phyloP scores from a whole-genome alignment of 1,140 invertebrate species.

The Anastatus disparis region DNA sequence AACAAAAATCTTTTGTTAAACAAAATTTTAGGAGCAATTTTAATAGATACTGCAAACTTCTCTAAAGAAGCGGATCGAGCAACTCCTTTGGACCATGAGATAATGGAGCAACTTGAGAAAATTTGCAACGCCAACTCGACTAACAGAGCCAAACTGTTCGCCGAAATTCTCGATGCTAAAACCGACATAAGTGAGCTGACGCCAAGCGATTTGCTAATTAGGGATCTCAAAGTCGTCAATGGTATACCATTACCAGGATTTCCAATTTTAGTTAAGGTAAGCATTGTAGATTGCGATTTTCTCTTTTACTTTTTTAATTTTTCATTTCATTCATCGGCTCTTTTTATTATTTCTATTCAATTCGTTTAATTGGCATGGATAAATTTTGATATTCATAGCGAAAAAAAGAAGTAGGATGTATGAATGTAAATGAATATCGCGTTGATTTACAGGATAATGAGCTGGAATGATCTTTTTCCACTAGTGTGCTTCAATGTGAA shows the following conservation, averaged over 20 bases:
- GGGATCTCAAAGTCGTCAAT: conserved; percentile 72
- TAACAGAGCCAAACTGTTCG: conserved; percentile 61
- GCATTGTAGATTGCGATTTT: too few species aligned
- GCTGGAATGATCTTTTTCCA: not conserved
- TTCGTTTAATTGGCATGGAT: too few species aligned
- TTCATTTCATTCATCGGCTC: not conserved
- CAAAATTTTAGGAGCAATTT: conserved; percentile 74
- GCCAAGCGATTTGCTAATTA: conserved; percentile 70
- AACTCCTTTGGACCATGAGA: conserved; percentile 71
- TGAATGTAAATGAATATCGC: not conserved
- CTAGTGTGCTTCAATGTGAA: too few species aligned
- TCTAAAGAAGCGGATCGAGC: conserved; percentile 71
- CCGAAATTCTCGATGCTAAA: conserved; percentile 69
- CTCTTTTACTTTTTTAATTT: not conserved
- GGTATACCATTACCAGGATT: conserved; percentile 71
- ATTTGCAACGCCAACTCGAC: not conserved
- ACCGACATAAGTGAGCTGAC: conserved; percentile 69
- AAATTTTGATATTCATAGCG: too few species aligned
- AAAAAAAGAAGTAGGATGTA: not conserved
- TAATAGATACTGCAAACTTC: conserved; percentile 80
- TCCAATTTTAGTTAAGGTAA: conserved; percentile 66
- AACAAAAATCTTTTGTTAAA: too few species aligned
- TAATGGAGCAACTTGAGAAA: conserved; percentile 66
- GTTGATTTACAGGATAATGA: not conserved
- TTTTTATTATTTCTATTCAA: too few species aligned